phyloP scores from a whole-genome alignment of 2,113 vertebrate species.

The Danionella cerebrum region DNA sequence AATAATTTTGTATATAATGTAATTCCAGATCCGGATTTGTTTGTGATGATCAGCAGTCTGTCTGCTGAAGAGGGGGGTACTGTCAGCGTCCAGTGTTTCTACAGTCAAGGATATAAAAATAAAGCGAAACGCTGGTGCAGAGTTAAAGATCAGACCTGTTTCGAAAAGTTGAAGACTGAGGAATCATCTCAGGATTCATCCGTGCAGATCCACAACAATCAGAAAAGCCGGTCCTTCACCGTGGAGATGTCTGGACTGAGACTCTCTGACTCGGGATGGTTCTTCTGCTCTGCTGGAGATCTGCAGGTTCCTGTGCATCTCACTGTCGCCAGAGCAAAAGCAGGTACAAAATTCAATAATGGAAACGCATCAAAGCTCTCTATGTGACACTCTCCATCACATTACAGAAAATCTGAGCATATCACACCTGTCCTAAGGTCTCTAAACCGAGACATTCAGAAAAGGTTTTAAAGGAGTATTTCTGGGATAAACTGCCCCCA shows the following conservation, averaged over 20 bases:
- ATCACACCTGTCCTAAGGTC: no score
- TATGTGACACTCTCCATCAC: no score
- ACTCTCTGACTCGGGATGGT: conserved; percentile 45
- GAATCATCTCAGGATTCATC: background rate
- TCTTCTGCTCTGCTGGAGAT: conserved; percentile 28
- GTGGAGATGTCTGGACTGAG: conserved; percentile 41
- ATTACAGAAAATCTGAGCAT: no score
- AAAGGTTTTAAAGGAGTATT: no score
- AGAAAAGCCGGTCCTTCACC: conserved; percentile 37
- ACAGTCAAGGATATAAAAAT: background rate
- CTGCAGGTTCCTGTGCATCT: conserved; percentile 32
- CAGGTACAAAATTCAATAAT: background rate
- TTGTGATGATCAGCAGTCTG: conserved; percentile 18
- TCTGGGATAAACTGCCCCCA: no score
- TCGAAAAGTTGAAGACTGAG: background rate
- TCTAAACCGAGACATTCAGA: no score
- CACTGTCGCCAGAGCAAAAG: conserved; percentile 24
- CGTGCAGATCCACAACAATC: conserved; percentile 45
- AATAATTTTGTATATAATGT: background rate
- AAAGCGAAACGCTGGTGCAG: conserved; percentile 23
- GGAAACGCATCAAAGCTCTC: no score
- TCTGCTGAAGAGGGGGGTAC: conserved; percentile 5
- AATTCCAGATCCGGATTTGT: conserved; percentile 9
- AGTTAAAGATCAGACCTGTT: background rate
- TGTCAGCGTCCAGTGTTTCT: conserved; percentile 33